These are phyloP conservation scores for Aramus guarauna DNA, from an alignment of 2,113 vertebrate species.

Conservation along the genomic window DNA sequence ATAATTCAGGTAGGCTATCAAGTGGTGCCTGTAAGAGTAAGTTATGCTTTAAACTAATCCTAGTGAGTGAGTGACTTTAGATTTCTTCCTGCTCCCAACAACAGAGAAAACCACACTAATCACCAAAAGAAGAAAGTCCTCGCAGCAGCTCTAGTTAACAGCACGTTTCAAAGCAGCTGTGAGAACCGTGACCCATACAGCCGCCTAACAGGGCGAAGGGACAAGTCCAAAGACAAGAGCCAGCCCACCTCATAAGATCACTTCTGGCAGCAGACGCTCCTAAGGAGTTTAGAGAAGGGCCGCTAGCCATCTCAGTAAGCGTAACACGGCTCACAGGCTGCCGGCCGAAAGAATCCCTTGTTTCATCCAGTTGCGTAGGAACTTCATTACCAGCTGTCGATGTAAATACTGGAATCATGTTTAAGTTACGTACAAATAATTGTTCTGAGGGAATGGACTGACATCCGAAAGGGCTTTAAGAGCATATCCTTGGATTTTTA, in stretches of 20 bases:
- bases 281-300: neutral
- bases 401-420: neutral
- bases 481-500: neutral
- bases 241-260: neutral
- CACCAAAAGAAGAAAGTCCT: neutral
- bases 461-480: neutral
- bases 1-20: neutral
- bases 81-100: neutral
- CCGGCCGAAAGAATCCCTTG: neutral
- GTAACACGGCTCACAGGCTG: neutral
- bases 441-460: neutral
- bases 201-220: neutral
- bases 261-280: constrained; percentile 1
- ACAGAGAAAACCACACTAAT: neutral
- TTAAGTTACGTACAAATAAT: neutral
- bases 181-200: neutral
- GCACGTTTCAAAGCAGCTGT: neutral
- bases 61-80: neutral
- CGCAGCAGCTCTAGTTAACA: neutral
- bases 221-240: neutral
- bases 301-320: neutral
- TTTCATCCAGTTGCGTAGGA: neutral
- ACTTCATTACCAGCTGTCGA: neutral
- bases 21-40: neutral
- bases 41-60: neutral